Evolutionary conservation across 2,888 invertebrate species (phyloP), one percentile per base, ranked within the genome.

Genomic region (Tiphia femorata): DNA sequence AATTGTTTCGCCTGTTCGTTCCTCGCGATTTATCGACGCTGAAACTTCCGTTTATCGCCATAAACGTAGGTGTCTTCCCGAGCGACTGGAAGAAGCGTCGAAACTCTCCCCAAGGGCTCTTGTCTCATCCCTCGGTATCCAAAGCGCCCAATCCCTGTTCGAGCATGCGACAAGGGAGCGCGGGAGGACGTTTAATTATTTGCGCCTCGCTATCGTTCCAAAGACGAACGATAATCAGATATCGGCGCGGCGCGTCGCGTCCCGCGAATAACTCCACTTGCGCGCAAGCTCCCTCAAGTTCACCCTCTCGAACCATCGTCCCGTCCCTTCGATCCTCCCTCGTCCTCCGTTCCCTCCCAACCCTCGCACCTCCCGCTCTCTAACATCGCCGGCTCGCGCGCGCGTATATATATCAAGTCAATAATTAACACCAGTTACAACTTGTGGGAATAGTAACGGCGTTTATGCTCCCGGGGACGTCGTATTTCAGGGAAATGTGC

Each of bases 381-480:
- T 29, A 20, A 19, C 56, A 14, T 33, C 33, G 33, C 33, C 48
- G 42, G 35, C 44, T 17, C 33, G 41, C 53, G 49, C 52, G 52
- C 59, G 23, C 59, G 48, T 37, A 35, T 63, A 73, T 79, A 77
- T 78, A 80, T 78, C 79, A 75, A 77, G 78, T 80, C 82, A 82
- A 82, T 82, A 81, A 82, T 82, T 82, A 82, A 82, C 82, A 81
- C 80, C 81, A 81, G 81, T 82, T 82, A 81, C 81, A 82, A 82
- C 81, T 81, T 81, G 81, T 78, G 82, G 81, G 81, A 81, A 82
- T 80, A 81, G 81, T 78, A 81, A 79, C 80, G 79, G 80, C 80
- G 75, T 80, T 81, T 79, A 81, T 80, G 81, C 81, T 81, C 82
- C 80, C 78, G 79, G 81, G 81, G 81, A 82, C 79, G 78, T 81